Conservation (phyloP, 2,888 invertebrate genomes). For the Callinectes sapidus region DNA sequence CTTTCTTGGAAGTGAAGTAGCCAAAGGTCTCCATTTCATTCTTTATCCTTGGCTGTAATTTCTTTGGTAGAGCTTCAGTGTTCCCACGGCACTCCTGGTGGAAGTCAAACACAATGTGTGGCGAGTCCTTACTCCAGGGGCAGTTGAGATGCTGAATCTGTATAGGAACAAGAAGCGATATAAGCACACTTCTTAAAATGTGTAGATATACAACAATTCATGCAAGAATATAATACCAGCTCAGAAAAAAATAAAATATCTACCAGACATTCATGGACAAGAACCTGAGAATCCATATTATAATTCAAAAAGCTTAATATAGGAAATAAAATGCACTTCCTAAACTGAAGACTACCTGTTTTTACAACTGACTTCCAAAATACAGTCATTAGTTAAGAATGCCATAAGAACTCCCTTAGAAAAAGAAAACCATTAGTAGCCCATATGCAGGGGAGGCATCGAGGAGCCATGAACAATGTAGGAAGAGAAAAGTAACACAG, state of each 20-base stretch:
- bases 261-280: no score
- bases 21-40: conserved; percentile 85
- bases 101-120: conserved; percentile 95
- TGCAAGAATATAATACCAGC: no score
- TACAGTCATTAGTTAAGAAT: neutral
- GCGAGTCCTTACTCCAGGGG: conserved; percentile 80
- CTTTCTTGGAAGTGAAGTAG: conserved; percentile 79
- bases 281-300: no score
- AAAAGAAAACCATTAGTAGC: neutral
- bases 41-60: conserved; percentile 86
- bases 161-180: conserved; percentile 5
- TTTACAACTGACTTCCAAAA: neutral
- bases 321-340: no score
- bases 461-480: neutral
- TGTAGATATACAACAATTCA: no score
- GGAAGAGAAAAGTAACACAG: neutral
- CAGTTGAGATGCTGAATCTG: conserved; percentile 71
- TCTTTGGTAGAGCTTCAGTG: conserved; percentile 85
- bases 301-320: no score
- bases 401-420: neutral
- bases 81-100: conserved; percentile 94
- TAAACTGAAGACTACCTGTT: no score
- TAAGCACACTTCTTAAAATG: no score
- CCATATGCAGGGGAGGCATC: neutral
- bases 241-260: no score